Conservation (phyloP, 2,888 invertebrate genomes). For the Papilio protenor region DNA sequence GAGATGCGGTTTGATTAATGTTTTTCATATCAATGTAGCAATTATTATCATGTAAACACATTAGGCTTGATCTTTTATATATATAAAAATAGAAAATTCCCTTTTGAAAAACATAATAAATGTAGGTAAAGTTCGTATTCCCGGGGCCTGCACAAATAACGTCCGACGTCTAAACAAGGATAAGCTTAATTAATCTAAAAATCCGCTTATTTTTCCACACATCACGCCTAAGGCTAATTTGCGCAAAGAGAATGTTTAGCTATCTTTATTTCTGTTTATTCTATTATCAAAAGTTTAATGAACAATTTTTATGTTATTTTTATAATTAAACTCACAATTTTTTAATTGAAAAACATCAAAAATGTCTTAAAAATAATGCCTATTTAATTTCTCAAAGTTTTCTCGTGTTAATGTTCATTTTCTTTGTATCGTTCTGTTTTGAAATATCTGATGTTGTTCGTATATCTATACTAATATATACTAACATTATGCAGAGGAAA, state of each 20-base stretch:
- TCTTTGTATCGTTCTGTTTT: too few relatives aligned
- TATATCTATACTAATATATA: too few relatives aligned
- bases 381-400: too few relatives aligned
- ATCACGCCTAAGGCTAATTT: conserved; percentile 35
- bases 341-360: not conserved
- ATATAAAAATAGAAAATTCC: conserved; percentile 4
- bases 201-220: conserved; percentile 49
- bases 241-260: conserved; percentile 24
- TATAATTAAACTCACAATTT: not conserved
- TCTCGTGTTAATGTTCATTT: too few relatives aligned
- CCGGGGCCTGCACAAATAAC: conserved; percentile 59
- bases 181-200: conserved; percentile 69
- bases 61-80: not conserved
- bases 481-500: too few relatives aligned
- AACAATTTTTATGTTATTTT: not conserved
- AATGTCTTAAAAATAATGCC: too few relatives aligned
- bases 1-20: too few relatives aligned
- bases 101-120: conserved; percentile 46
- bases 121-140: conserved; percentile 53
- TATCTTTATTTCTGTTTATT: conserved; percentile 23
- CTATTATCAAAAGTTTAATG: conserved; percentile 21
- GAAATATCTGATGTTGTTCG: too few relatives aligned
- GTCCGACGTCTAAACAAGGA: conserved; percentile 57
- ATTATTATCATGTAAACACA: not conserved
- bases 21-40: not conserved